A percentile compares a stretch with the other conserved stretches of the same genome.
These are phyloP conservation scores for Drosophila seguyi DNA, from an alignment of 1,140 invertebrate species.

Conservation along the genomic window DNA sequence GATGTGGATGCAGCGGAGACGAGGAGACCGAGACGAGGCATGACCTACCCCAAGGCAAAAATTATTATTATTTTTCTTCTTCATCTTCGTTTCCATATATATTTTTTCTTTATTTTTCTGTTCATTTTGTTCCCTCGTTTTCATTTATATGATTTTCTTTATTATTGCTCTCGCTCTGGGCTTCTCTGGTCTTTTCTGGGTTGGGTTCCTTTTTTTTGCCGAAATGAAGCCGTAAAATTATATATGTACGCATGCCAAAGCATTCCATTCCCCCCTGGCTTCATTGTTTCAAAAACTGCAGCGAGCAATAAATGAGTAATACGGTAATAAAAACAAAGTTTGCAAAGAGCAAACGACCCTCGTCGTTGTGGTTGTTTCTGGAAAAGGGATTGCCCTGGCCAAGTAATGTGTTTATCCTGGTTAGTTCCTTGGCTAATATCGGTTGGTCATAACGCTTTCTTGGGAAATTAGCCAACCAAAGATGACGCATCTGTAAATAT, in stretches of 20 bases:
- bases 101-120: constrained; percentile 16
- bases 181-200: constrained; percentile 42
- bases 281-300: constrained; percentile 74
- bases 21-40: constrained; percentile 53
- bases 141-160: constrained; percentile 63
- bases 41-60: constrained; percentile 80
- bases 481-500: neutral
- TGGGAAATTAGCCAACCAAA: neutral
- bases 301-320: constrained; percentile 69
- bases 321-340: constrained; percentile 65
- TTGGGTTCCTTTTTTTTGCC: constrained; percentile 51
- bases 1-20: constrained; percentile 24
- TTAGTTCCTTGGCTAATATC: constrained; percentile 16
- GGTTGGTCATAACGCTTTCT: neutral
- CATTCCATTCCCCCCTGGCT: constrained; percentile 16
- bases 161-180: constrained; percentile 59
- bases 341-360: constrained; percentile 43
- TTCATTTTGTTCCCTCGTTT: constrained; percentile 32
- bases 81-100: constrained; percentile 35
- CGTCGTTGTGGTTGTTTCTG: constrained; percentile 10
- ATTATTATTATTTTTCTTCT: constrained; percentile 73
- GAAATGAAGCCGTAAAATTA: constrained; percentile 73
- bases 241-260: constrained; percentile 55
- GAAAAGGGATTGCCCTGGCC: constrained; percentile 17
- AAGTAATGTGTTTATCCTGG: constrained; percentile 45